These are phyloP conservation scores for Prenolepis imparis DNA, from an alignment of 2,888 invertebrate species.

Conservation along the genomic window DNA sequence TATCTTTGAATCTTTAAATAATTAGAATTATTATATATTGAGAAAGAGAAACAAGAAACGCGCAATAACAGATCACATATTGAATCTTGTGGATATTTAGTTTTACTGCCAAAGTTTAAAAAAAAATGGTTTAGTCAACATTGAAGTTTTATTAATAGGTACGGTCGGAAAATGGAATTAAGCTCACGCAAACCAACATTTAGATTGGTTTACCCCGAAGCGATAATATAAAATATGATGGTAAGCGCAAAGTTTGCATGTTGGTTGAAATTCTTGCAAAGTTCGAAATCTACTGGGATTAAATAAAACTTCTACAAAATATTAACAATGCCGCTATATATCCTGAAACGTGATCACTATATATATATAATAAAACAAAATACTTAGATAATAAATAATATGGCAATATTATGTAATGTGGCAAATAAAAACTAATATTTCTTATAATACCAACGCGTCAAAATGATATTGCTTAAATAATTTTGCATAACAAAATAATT, in stretches of 20 bases:
- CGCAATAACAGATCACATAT: not conserved
- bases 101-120: not conserved
- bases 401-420: not conserved
- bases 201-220: slow-evolving; percentile 49
- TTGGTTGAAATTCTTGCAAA: slow-evolving; percentile 20
- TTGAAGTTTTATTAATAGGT: slow-evolving; percentile 50
- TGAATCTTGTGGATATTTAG: slow-evolving; percentile 19
- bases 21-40: not conserved
- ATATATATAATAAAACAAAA: not conserved
- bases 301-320: slow-evolving; percentile 16
- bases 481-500: not conserved
- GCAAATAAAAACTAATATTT: slow-evolving; percentile 6
- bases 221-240: slow-evolving; percentile 49
- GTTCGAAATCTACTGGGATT: slow-evolving; percentile 12
- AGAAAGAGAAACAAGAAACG: not conserved
- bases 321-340: slow-evolving; percentile 16
- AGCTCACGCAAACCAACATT: slow-evolving; percentile 40
- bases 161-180: slow-evolving; percentile 37
- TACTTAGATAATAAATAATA: not conserved
- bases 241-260: slow-evolving; percentile 30
- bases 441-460: not conserved
- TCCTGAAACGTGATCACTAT: not conserved
- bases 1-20: not conserved
- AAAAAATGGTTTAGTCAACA: slow-evolving; percentile 33
- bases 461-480: not conserved